These are phyloP conservation scores for Rostratula benghalensis DNA, from an alignment of 2,113 vertebrate genomes.

Conservation along the genomic window DNA sequence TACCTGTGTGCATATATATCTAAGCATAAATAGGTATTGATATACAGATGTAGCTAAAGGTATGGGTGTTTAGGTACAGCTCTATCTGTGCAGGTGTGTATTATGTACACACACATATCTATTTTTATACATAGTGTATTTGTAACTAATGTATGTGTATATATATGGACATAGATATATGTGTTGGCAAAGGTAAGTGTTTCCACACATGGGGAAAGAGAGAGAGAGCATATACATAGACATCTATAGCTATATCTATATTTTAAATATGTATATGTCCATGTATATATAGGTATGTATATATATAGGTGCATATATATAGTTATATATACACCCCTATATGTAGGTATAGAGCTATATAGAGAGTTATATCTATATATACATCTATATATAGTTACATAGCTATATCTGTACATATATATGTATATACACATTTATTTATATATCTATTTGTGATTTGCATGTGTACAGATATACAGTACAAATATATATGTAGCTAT, in stretches of 20 bases:
- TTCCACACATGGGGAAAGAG: not conserved
- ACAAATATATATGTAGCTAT: not conserved
- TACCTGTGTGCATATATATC: accelerated
- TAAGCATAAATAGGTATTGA: not conserved
- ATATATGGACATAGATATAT: not conserved
- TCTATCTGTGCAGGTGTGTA: accelerated
- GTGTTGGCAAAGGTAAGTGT: not conserved
- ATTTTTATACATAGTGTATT: not conserved
- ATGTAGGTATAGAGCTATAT: not conserved
- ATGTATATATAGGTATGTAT: not conserved
- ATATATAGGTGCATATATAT: not conserved
- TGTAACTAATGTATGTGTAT: not conserved
- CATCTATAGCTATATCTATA: not conserved
- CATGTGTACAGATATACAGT: not conserved
- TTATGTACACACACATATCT: not conserved
- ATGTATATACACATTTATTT: not conserved
- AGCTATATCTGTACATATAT: not conserved
- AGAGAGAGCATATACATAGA: too few relatives aligned
- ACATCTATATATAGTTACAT: not conserved
- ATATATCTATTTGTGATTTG: not conserved
- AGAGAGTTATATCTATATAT: too few relatives aligned
- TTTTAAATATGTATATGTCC: not conserved
- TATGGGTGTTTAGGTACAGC: not conserved
- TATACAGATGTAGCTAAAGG: not conserved
- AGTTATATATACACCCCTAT: too few relatives aligned